These are phyloP conservation scores for Gari tellinella DNA, from an alignment of 2,888 invertebrate genomes.

Conservation along the genomic window DNA sequence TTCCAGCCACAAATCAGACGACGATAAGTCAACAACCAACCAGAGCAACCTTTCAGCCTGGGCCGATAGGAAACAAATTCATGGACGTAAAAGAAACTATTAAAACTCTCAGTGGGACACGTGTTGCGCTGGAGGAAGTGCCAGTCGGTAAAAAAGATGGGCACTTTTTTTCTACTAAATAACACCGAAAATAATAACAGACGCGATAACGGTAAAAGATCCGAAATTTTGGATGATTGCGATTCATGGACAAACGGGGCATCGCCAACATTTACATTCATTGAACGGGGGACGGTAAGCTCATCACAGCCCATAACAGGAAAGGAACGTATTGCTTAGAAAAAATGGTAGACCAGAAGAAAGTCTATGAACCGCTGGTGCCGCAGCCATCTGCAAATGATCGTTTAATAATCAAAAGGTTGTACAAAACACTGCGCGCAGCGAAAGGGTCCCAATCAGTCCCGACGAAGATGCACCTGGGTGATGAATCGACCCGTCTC, in stretches of 20 bases:
- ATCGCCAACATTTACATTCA: too few relatives aligned
- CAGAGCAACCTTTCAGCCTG: constrained; percentile 25
- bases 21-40: too few relatives aligned
- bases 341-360: constrained; percentile 8
- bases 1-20: too few relatives aligned
- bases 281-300: not conserved
- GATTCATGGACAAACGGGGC: constrained; percentile 13
- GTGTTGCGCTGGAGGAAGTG: not conserved
- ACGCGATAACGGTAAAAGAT: constrained; percentile 1
- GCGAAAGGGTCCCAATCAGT: too few relatives aligned
- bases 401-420: constrained; percentile 9
- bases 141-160: constrained; percentile 25
- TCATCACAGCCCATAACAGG: not conserved
- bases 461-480: too few relatives aligned
- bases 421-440: constrained; percentile 10
- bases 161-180: constrained; percentile 2
- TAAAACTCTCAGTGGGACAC: constrained; percentile 1
- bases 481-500: too few relatives aligned
- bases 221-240: constrained; percentile 30
- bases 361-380: constrained; percentile 6
- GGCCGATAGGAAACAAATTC: constrained; percentile 21
- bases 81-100: constrained; percentile 19
- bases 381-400: constrained; percentile 11
- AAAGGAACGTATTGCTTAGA: constrained; percentile 7
- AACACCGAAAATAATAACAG: too few relatives aligned